Percentiles rank a stretch among this genome's conserved stretches.
phyloP scores from a whole-genome alignment of 23 tunicate species.

The Clavelina lepadiformis region DNA sequence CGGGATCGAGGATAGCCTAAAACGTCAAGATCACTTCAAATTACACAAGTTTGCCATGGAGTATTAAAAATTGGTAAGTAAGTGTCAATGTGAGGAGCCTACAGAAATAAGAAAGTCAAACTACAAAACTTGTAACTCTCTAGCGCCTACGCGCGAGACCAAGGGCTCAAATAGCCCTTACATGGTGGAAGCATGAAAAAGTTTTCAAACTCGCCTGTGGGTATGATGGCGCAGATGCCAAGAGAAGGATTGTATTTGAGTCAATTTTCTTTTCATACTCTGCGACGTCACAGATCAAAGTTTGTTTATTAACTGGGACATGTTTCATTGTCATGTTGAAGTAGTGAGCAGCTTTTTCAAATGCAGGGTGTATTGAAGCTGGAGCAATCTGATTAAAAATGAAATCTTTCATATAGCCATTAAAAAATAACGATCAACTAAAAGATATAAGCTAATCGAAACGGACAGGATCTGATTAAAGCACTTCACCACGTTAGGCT shows the following conservation, averaged over 20 bases:
- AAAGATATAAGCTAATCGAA: no score
- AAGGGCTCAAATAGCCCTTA: no score
- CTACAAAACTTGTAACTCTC: no score
- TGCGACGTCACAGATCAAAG: slow-evolving; percentile 31
- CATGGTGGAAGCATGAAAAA: no score
- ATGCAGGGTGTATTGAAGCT: slow-evolving; percentile 79
- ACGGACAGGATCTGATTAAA: background rate
- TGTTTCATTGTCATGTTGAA: slow-evolving; percentile 69
- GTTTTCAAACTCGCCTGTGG: slow-evolving; percentile 51
- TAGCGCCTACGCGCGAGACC: no score
- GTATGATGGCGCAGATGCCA: slow-evolving; percentile 89
- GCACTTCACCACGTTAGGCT: slow-evolving; percentile 62
- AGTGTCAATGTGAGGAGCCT: no score
- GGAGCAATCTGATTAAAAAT: slow-evolving; percentile 94
- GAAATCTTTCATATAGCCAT: no score
- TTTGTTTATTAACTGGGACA: slow-evolving; percentile 50
- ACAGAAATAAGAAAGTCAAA: no score
- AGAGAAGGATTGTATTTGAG: slow-evolving; percentile 62
- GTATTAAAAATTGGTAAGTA: no score
- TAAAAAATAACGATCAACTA: no score
- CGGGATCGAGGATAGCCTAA: slow-evolving; percentile 86
- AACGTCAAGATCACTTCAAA: no score
- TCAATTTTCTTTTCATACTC: slow-evolving; percentile 68
- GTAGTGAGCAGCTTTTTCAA: slow-evolving; percentile 89
- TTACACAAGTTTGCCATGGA: no score